Percentiles rank a stretch among this genome's conserved stretches.
These are phyloP conservation scores for Athetis lepigone DNA, from an alignment of 2,888 invertebrate genomes.

Conservation along the genomic window DNA sequence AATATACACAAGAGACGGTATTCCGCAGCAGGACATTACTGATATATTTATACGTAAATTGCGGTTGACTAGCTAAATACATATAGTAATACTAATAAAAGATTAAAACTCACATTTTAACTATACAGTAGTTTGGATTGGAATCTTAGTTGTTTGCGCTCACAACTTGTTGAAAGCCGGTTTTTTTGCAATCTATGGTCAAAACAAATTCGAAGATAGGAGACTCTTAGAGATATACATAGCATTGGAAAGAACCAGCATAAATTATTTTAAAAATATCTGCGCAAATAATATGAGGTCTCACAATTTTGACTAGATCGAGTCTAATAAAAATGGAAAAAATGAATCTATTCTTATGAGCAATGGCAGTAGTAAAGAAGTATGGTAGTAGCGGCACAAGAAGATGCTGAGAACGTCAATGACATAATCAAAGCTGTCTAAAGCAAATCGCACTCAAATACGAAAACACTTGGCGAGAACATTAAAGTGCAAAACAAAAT, in stretches of 20 bases:
- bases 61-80: neutral
- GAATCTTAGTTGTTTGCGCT: neutral
- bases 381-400: neutral
- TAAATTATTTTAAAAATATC: too few relatives aligned
- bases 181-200: too few relatives aligned
- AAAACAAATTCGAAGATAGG: neutral
- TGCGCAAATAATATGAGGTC: too few relatives aligned
- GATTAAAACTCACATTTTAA: too few relatives aligned
- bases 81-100: too few relatives aligned
- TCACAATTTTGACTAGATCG: too few relatives aligned
- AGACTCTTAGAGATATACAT: neutral
- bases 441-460: slow-evolving; percentile 1
- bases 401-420: neutral
- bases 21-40: neutral
- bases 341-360: too few relatives aligned
- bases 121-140: neutral
- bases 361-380: slow-evolving; percentile 2
- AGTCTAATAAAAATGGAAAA: neutral
- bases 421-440: slow-evolving; percentile 17
- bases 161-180: too few relatives aligned
- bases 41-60: neutral
- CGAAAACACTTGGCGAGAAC: slow-evolving; percentile 22
- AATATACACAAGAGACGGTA: neutral
- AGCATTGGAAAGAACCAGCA: neutral
- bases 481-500: slow-evolving; percentile 38